These are phyloP conservation scores for Perca fluviatilis DNA, from an alignment of 2,113 vertebrate genomes.

Conservation along the genomic window DNA sequence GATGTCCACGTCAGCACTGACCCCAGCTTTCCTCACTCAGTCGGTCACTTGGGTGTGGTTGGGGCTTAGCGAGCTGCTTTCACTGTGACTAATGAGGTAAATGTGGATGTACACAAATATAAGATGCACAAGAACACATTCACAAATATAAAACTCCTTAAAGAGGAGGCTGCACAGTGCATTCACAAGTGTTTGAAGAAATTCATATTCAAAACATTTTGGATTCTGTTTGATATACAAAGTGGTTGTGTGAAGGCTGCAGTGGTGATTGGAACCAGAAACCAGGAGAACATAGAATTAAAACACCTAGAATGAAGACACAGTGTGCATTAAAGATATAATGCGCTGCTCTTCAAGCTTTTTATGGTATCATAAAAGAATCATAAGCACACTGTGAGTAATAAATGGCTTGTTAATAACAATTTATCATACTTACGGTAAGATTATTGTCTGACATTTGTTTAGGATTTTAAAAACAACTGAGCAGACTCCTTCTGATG, in stretches of 20 bases:
- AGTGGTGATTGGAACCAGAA: conserved; percentile 52
- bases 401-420: background rate
- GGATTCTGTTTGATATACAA: conserved; percentile 50
- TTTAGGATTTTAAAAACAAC: background rate
- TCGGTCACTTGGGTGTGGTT: conserved; percentile 41
- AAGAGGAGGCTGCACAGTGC: conserved; percentile 3
- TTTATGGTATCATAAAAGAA: background rate
- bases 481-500: no score
- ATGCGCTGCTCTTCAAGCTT: background rate
- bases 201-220: conserved; percentile 45
- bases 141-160: background rate
- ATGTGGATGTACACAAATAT: conserved; percentile 33
- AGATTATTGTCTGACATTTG: background rate
- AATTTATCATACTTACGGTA: background rate
- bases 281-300: conserved; percentile 13
- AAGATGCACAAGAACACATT: conserved; percentile 9
- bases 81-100: conserved; percentile 55
- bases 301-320: conserved; percentile 17
- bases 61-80: conserved; percentile 24
- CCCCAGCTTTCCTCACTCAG: conserved; percentile 55
- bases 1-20: conserved; percentile 56
- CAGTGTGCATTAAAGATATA: background rate
- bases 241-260: conserved; percentile 41
- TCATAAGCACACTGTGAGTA: background rate
- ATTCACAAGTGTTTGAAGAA: conserved; percentile 17